Evolutionary conservation across 2,797 vertebrate genomes (phyloP).

Genomic region (Chelmon rostratus): DNA sequence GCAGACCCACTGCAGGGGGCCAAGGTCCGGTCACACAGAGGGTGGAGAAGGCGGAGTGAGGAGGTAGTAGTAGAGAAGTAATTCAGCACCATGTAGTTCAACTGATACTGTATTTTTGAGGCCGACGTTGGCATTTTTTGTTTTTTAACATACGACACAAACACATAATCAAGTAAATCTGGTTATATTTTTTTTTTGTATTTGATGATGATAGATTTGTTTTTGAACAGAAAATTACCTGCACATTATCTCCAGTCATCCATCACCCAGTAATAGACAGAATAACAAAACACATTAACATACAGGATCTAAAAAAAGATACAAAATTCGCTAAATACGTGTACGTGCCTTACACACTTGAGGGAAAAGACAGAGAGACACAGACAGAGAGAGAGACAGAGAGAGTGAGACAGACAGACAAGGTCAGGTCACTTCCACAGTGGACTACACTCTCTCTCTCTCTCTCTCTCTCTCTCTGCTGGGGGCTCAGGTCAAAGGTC

Average conservation of each 20-base stretch:
- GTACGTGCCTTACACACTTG: too few relatives aligned
- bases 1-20: slow-evolving; percentile 30
- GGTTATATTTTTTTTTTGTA: too few relatives aligned
- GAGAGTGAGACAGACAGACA: neutral
- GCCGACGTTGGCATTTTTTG: neutral
- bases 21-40: slow-evolving; percentile 56
- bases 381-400: too few relatives aligned
- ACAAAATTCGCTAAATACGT: too few relatives aligned
- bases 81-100: neutral
- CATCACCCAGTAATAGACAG: too few relatives aligned
- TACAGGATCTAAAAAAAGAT: too few relatives aligned
- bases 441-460: neutral
- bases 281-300: too few relatives aligned
- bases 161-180: neutral
- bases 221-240: neutral
- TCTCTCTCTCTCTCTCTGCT: neutral
- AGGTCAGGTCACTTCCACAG: slow-evolving; percentile 26
- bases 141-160: neutral
- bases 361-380: too few relatives aligned
- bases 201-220: too few relatives aligned
- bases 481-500: slow-evolving; percentile 19
- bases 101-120: neutral
- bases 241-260: too few relatives aligned
- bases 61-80: slow-evolving; percentile 1
- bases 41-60: slow-evolving; percentile 16